These are phyloP conservation scores for Oeneis ivallda DNA, from an alignment of 2,888 invertebrate species.

Conservation along the genomic window DNA sequence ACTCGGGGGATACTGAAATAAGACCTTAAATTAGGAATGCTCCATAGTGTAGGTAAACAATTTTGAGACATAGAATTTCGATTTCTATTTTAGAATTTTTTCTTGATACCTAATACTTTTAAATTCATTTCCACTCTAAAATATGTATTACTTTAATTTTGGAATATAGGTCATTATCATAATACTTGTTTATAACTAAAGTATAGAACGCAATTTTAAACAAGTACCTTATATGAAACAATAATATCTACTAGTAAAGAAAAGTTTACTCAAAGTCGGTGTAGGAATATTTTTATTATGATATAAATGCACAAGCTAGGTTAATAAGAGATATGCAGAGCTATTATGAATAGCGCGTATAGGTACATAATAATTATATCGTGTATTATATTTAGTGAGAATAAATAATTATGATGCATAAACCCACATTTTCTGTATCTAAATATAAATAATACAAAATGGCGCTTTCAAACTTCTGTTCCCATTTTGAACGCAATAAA, in stretches of 20 bases:
- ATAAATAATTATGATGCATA: neutral
- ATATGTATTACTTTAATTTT: no score
- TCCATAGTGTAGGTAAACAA: no score
- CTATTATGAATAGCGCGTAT: neutral
- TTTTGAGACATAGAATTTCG: no score
- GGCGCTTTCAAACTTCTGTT: no score
- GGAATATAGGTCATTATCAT: no score
- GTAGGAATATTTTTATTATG: neutral
- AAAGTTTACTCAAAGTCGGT: neutral
- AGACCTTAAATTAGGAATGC: no score
- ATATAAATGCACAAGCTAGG: neutral
- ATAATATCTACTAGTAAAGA: neutral
- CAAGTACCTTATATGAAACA: neutral
- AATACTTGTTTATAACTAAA: neutral
- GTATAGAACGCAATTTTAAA: constrained; percentile 4
- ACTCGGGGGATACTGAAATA: no score
- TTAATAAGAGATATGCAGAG: neutral
- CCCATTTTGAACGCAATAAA: neutral
- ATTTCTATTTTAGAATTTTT: no score
- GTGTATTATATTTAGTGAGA: neutral
- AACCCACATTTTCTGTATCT: neutral
- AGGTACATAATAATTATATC: neutral
- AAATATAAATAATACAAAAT: no score
- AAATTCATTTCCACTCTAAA: no score
- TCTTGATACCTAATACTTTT: no score